These are phyloP conservation scores for Pomacea canaliculata DNA, from an alignment of 2,888 invertebrate genomes.

Conservation along the genomic window DNA sequence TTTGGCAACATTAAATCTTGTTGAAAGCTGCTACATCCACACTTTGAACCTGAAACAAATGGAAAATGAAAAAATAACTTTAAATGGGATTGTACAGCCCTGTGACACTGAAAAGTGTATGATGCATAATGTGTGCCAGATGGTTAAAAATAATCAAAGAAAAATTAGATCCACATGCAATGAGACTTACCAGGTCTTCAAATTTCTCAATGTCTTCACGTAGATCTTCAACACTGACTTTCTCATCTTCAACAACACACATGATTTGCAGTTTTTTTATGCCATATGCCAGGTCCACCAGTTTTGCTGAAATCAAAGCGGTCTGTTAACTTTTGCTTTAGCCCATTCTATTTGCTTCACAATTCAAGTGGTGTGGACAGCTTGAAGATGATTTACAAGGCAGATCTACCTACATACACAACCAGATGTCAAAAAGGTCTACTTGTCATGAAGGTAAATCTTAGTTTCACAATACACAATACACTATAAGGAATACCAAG, in stretches of 20 bases:
- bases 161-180: too few relatives aligned
- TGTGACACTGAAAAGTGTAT: background rate
- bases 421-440: too few relatives aligned
- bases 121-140: too few relatives aligned
- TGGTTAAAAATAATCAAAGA: too few relatives aligned
- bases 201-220: constrained; percentile 58
- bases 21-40: constrained; percentile 36
- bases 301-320: constrained; percentile 77
- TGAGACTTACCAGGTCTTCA: constrained; percentile 51
- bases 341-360: too few relatives aligned
- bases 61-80: background rate
- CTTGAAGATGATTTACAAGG: too few relatives aligned
- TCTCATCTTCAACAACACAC: constrained; percentile 96
- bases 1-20: constrained; percentile 28
- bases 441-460: too few relatives aligned
- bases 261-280: constrained; percentile 95
- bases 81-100: background rate
- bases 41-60: constrained; percentile 32
- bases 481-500: too few relatives aligned
- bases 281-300: constrained; percentile 94
- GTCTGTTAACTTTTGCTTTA: too few relatives aligned
- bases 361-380: too few relatives aligned
- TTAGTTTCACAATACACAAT: too few relatives aligned
- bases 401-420: too few relatives aligned
- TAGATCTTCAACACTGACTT: constrained; percentile 75